These are phyloP conservation scores for Hypena proboscidalis DNA, from an alignment of 2,888 invertebrate species.

Conservation along the genomic window DNA sequence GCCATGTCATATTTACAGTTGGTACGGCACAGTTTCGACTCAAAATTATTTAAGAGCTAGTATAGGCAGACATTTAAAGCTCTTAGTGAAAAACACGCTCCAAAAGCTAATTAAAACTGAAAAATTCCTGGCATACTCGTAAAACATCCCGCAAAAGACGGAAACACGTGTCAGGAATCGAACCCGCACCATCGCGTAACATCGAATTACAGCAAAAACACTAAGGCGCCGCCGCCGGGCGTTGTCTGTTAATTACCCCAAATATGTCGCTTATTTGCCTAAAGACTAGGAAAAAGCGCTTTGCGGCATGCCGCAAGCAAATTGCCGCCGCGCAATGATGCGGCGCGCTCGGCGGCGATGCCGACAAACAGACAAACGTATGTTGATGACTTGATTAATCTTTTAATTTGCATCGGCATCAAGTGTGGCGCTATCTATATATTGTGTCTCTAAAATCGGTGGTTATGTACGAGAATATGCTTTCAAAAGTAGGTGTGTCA, in stretches of 20 bases:
- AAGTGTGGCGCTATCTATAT: too few species aligned
- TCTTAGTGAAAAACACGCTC: conserved; percentile 11
- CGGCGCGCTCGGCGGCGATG: conserved; percentile 50
- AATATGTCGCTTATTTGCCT: conserved; percentile 64
- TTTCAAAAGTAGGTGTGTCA: too few species aligned
- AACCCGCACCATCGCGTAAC: conserved; percentile 24
- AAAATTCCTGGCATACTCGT: conserved; percentile 42
- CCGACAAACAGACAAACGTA: conserved; percentile 45
- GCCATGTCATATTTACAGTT: too few species aligned
- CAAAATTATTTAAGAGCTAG: too few species aligned
- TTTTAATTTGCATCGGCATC: conserved; percentile 12
- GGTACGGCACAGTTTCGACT: too few species aligned
- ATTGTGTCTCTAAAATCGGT: too few species aligned
- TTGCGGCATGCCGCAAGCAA: conserved; percentile 45
- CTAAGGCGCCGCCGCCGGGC: conserved; percentile 53
- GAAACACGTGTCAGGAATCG: conserved; percentile 49
- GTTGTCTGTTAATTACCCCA: conserved; percentile 79
- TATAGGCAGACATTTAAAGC: too few species aligned
- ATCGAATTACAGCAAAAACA: conserved; percentile 49
- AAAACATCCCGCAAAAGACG: conserved; percentile 40
- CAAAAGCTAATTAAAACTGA: conserved; percentile 35
- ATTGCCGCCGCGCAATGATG: conserved; percentile 66
- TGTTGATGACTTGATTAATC: conserved; percentile 36
- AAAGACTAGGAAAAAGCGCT: conserved; percentile 33
- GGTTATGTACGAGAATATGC: too few species aligned